Evolutionary conservation across 1,140 invertebrate genomes (phyloP).

Genomic region (Penaeus indicus): DNA sequence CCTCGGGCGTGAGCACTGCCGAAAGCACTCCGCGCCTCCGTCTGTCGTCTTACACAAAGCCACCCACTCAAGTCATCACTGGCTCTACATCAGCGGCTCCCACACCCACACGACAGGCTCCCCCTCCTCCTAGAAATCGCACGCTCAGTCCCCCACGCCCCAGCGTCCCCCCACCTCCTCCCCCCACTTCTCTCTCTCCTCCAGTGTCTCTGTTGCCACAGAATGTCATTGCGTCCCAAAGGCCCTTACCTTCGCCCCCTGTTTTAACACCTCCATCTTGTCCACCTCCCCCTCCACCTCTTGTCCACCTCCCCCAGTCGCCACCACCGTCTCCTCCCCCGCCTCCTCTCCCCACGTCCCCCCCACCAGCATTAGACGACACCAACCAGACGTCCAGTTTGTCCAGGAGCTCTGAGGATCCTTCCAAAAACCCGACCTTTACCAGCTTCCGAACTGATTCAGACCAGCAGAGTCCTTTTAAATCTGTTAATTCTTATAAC

Average conservation of each 20-base stretch:
- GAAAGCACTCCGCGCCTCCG: slow-evolving; percentile 1
- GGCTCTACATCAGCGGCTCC: neutral
- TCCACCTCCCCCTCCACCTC: slow-evolving; percentile 27
- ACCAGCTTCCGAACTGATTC: slow-evolving; percentile 44
- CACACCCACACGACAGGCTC: slow-evolving; percentile 60
- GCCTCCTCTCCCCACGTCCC: slow-evolving; percentile 61
- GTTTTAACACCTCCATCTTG: slow-evolving; percentile 31
- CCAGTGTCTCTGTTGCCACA: neutral
- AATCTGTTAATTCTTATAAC: slow-evolving; percentile 2
- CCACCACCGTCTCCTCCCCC: slow-evolving; percentile 58
- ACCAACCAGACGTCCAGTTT: slow-evolving; percentile 1
- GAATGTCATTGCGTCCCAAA: slow-evolving; percentile 28
- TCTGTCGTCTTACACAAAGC: neutral
- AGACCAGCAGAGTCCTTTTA: neutral
- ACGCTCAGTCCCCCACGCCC: slow-evolving; percentile 61
- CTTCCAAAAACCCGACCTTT: slow-evolving; percentile 51
- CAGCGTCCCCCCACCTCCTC: slow-evolving; percentile 63
- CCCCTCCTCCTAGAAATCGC: slow-evolving; percentile 55
- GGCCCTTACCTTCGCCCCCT: slow-evolving; percentile 46
- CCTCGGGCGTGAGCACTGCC: slow-evolving; percentile 44
- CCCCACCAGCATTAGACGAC: slow-evolving; percentile 54
- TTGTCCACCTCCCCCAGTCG: neutral
- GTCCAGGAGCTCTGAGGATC: slow-evolving; percentile 24
- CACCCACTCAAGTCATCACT: neutral
- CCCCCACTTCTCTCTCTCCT: slow-evolving; percentile 40